Base-by-base conservation (phyloP, 2,797 vertebrate species). In the Gambelia wislizenii region DNA sequence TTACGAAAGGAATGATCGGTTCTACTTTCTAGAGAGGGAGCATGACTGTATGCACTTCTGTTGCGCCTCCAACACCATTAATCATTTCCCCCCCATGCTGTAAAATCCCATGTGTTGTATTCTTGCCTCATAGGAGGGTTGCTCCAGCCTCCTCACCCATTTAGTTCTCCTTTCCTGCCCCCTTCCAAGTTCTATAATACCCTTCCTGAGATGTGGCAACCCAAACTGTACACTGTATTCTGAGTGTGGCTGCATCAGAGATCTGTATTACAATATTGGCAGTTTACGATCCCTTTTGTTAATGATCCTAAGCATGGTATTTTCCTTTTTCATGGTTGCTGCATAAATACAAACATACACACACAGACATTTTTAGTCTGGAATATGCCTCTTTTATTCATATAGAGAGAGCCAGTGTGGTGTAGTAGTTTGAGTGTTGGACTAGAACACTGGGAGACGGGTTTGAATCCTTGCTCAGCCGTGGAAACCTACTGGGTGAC, bases 311-410 rank as follows among this genome's bases (percentile, higher is more conserved):
- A 6, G 25, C 30, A n/a, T 78, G 13, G 30, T 33, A 52, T 78
- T 18, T 78, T 13, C 13, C 12, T 16, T 52, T n/a, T 33, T 6
- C 33, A 16, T 5, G 30, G 12, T 22, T 4, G 2, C 22, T 1
- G 3, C 8, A 25, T n/a, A 39, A 8, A 20, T 1, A 8, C 10
- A 10, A n/a, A n/a, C n/a, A n/a, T n/a, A n/a, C n/a, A n/a, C n/a
- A n/a, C n/a, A n/a, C n/a, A n/a, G n/a, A n/a, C 20, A 33, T n/a
- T 27, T 82, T 64, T 20, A 36, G 18, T 13, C 36, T 42, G 36
- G 22, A 14, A 82, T 27, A 36, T 42, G 20, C 42, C 20, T 6
- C n/a, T 44, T 44, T 56, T 61, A 10, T 30, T 8, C 12, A 7
- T 3, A 64, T 25, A 64, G 27, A 64, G 25, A 49, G 49, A 49